These are phyloP conservation scores for Apodemus sylvaticus DNA, from an alignment of 2,113 vertebrate genomes.

Conservation along the genomic window DNA sequence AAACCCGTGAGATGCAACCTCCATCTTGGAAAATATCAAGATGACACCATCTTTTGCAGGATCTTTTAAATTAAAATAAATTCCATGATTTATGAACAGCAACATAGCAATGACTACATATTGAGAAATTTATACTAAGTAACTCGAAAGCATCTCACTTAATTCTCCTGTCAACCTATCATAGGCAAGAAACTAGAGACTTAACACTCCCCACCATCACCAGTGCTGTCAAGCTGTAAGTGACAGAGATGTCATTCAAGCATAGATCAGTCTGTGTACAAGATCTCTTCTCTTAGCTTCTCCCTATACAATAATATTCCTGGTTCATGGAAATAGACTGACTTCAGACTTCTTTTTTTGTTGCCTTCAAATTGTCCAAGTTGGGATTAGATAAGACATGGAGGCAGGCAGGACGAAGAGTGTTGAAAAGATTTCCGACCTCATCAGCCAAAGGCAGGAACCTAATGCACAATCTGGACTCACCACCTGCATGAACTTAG, in stretches of 20 bases:
- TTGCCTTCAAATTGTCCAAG: conserved; percentile 5
- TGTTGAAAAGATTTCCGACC: neutral
- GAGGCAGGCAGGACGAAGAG: neutral
- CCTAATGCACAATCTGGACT: neutral
- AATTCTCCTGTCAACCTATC: neutral
- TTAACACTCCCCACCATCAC: neutral
- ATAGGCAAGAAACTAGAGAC: conserved; percentile 20
- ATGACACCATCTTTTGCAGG: neutral
- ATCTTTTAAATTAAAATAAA: conserved; percentile 32
- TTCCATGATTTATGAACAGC: neutral
- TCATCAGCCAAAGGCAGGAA: conserved; percentile 1
- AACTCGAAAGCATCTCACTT: neutral
- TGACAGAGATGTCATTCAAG: neutral
- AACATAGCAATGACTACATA: neutral
- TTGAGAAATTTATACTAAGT: neutral
- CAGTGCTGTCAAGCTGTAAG: neutral
- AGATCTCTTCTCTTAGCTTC: conserved; percentile 1
- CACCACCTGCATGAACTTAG: neutral
- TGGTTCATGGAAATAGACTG: neutral
- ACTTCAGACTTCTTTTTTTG: neutral
- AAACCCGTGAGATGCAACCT: neutral
- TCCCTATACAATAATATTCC: neutral
- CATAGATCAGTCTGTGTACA: neutral
- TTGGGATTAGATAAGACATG: neutral
- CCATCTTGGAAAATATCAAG: conserved; percentile 27